These are phyloP conservation scores for Elmis aenea DNA, from an alignment of 2,888 invertebrate species.

Conservation along the genomic window DNA sequence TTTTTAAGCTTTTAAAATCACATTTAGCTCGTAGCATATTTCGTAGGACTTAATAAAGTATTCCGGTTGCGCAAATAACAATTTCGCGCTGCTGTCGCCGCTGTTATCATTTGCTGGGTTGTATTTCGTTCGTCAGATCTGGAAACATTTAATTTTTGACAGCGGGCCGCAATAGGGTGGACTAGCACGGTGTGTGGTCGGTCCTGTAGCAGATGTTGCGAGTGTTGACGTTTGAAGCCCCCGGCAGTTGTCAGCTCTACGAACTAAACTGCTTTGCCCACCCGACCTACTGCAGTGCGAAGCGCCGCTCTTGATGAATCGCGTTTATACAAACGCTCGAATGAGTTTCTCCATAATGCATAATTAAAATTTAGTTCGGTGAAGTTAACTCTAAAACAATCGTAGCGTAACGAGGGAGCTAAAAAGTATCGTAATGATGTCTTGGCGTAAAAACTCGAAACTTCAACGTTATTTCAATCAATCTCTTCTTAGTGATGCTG, in stretches of 20 bases:
- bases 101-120: background rate
- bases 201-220: constrained; percentile 6
- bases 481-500: constrained; percentile 21
- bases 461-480: constrained; percentile 20
- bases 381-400: background rate
- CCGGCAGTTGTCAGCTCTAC: constrained; percentile 6
- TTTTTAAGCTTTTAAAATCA: too few species aligned
- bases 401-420: background rate
- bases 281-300: background rate
- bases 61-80: too few species aligned
- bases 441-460: constrained; percentile 1
- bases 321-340: constrained; percentile 2
- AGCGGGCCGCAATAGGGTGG: background rate
- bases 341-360: constrained; percentile 4
- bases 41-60: too few species aligned
- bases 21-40: too few species aligned
- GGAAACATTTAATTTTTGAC: constrained; percentile 8
- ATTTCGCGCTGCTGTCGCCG: constrained; percentile 2
- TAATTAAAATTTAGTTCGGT: constrained; percentile 4
- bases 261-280: constrained; percentile 2
- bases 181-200: constrained; percentile 2
- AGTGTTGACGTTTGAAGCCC: constrained; percentile 7
- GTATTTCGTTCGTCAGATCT: constrained; percentile 3
- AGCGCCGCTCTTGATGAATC: constrained; percentile 4
- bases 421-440: background rate